Base-by-base conservation (phyloP, 2,797 vertebrate species). In the Sebastes melanostomus region DNA sequence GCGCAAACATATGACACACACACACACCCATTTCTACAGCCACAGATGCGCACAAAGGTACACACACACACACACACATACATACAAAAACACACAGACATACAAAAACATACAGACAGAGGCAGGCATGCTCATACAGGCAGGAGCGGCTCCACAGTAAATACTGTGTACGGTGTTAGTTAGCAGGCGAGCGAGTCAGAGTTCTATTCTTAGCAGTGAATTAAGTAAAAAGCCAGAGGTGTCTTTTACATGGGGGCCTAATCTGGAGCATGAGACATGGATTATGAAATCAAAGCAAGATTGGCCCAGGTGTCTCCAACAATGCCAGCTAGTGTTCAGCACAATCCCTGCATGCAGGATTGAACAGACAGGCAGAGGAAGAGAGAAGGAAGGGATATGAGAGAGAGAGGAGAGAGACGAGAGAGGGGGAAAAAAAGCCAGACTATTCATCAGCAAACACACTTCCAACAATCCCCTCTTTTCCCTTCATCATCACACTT, bases 221-320 rank as follows among this genome's bases (percentile, higher is more conserved):
- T 94, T 94, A 92, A 93, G 89, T 92, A 89, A 94, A 94, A 95
- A 94, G 93, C 94, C 94, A 91, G 91, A 85, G 88, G 93, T 95
- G 91, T 93, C 89, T 94, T 94, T 95, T 90, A 93, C 94, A 95
- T 80, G 80, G 76, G 61, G 83, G 80, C 84, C 80, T 95, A 95
- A 95, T 95, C 94, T 94, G 89, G 89, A 91, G 90, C 93, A 89
- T 90, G 90, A 94, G 92, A 94, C 89, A 86, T 82, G 92, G 95
- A 95, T 95, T 95, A 95, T 87, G 92, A 93, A 95, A 95, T 93
- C 93, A 95, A 95, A 95, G 93, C 89, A 89, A 93, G 91, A 92
- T 92, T 90, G 92, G 83, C 82, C 88, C 92, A 94, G 93, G 94
- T 94, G 93, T 89, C 85, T 93, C 88, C 77, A 69, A 92, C 90